Conservation (phyloP, 2,888 invertebrate species). For the Melolontha melolontha region DNA sequence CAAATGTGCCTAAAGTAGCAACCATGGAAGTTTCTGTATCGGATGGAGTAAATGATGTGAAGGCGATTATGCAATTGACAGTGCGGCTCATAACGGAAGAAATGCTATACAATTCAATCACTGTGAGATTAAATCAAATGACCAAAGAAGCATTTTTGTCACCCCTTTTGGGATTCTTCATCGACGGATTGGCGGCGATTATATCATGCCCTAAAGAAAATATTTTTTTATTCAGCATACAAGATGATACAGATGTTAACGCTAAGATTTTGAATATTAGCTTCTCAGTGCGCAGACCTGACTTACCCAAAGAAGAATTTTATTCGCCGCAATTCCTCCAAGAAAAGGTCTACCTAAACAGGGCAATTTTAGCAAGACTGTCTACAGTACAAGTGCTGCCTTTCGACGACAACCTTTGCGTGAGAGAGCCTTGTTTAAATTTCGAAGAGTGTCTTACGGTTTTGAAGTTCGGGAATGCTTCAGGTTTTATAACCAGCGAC, state of each 20-base stretch:
- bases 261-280: constrained; percentile 92
- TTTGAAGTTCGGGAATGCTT: constrained; percentile 92
- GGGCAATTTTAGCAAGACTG: constrained; percentile 86
- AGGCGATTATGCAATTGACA: constrained; percentile 90
- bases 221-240: constrained; percentile 91
- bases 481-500: constrained; percentile 88
- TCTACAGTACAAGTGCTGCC: constrained; percentile 93
- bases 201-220: constrained; percentile 93
- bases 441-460: constrained; percentile 93
- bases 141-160: constrained; percentile 92
- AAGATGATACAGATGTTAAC: constrained; percentile 88
- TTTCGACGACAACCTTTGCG: constrained; percentile 96
- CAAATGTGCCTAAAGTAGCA: constrained; percentile 93
- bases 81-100: constrained; percentile 93
- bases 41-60: constrained; percentile 94
- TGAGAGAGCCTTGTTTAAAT: constrained; percentile 94
- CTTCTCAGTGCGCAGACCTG: constrained; percentile 88
- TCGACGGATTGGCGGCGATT: constrained; percentile 92
- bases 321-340: constrained; percentile 91
- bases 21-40: constrained; percentile 94
- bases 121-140: constrained; percentile 92
- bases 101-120: constrained; percentile 94
- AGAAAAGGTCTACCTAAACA: constrained; percentile 93
- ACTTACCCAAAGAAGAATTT: constrained; percentile 81
- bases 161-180: constrained; percentile 86